Evolutionary conservation across 2,888 invertebrate genomes (phyloP).

Genomic region (Willowsia nigromaculata): DNA sequence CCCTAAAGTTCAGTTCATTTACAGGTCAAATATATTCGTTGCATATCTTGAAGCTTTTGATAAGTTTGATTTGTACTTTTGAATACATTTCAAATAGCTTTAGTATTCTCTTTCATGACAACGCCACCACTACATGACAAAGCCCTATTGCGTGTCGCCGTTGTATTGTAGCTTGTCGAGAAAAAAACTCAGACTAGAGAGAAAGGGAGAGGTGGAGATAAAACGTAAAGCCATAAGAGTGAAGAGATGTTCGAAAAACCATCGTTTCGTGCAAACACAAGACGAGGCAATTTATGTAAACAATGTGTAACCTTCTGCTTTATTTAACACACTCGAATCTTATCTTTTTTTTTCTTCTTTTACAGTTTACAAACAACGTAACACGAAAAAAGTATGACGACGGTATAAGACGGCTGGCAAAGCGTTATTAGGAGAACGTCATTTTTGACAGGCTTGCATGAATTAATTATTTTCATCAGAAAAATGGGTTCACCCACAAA

Average conservation of each 20-base stretch:
- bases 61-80: not conserved
- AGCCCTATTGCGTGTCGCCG: conserved; percentile 13
- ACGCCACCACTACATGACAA: not conserved
- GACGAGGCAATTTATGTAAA: conserved; percentile 20
- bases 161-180: conserved; percentile 1
- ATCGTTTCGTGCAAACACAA: conserved; percentile 24
- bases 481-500: conserved; percentile 64
- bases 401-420: not conserved
- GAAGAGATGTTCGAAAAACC: conserved; percentile 17
- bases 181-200: not conserved
- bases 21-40: not conserved
- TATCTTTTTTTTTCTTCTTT: not conserved
- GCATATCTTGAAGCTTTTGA: not conserved
- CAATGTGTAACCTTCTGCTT: conserved; percentile 28
- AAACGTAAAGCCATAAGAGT: not conserved
- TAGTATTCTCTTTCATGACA: not conserved
- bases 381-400: not conserved
- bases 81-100: not conserved
- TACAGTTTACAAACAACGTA: conserved; percentile 16
- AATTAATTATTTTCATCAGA: conserved; percentile 67
- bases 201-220: not conserved
- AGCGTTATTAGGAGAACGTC: conserved; percentile 56
- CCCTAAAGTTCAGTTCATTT: conserved; percentile 17
- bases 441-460: conserved; percentile 67
- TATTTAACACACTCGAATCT: not conserved